These are phyloP conservation scores for Acanthococcus lagerstroemiae DNA, from an alignment of 2,888 invertebrate species.

Conservation along the genomic window DNA sequence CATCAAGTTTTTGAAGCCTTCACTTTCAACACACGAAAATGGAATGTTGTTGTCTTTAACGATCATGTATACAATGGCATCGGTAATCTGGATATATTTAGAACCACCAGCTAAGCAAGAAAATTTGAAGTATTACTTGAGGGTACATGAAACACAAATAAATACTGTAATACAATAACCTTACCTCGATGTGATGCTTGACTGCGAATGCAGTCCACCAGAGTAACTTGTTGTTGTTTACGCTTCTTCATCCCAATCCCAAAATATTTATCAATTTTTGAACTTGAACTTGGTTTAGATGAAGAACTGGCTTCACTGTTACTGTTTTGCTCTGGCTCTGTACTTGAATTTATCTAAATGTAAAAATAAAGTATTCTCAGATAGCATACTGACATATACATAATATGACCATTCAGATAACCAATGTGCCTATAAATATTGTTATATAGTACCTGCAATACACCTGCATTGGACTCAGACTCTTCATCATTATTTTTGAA, in stretches of 20 bases:
- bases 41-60: background rate
- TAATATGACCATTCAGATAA: too few relatives aligned
- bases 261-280: background rate
- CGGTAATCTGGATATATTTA: background rate
- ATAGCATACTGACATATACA: too few relatives aligned
- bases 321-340: background rate
- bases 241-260: background rate
- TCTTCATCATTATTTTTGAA: background rate
- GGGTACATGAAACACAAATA: background rate
- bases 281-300: background rate
- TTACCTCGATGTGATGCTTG: background rate
- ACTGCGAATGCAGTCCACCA: background rate
- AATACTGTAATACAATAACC: too few relatives aligned
- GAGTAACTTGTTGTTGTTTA: background rate
- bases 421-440: too few relatives aligned
- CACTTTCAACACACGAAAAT: background rate
- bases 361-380: too few relatives aligned
- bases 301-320: background rate
- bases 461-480: background rate
- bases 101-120: background rate
- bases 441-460: too few relatives aligned
- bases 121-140: background rate
- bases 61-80: background rate
- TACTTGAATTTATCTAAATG: background rate
- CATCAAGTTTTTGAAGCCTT: constrained; percentile 1